Base-by-base conservation (phyloP, 2,113 vertebrate species). In the Coracopsis vasa region DNA sequence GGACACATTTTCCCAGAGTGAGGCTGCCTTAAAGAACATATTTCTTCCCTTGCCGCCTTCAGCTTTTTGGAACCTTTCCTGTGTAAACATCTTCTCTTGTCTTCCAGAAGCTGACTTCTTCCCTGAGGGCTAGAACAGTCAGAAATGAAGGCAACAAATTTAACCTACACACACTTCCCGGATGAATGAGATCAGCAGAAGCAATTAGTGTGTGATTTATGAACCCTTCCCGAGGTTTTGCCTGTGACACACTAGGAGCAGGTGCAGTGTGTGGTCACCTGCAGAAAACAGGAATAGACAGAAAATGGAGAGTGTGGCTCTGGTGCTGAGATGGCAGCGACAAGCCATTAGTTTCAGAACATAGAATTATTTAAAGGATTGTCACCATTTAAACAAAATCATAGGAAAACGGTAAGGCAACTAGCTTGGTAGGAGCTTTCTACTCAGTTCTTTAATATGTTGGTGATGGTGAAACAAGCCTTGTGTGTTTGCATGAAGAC, bases 1-100 rank as follows among this genome's bases (percentile, higher is more conserved):
- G 97, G 96, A n/a, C 98, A 98, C 97, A 97, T 98, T 66, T 39
- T 58, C 65, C 96, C 95, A 1, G 95, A 80, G 29, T 33, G 93
- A 0, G 31, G 94, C 74, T 94, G 85, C 88, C 62, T 45, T 71
- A 91, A 54, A 4, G 95, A 90, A 28, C 93, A 92, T 4, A 20
- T 4, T 70, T 97, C 96, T 29, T 96, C 93, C 69, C 7, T 75
- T 0, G 29, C 69, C 27, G 77, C 54, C 79, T 91, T 94, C 60
- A 78, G 53, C 69, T 94, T 82, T 82, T 83, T 81, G 61, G 65
- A 88, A 27, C 94, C 90, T 27, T 64, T 92, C 93, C 86, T 70
- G 61, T 42, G 77, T 50, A 65, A n/a, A 31, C 82, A 78, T 86
- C 78, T 92, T 33, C 72, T 92, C 61, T 94, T 83, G 20, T 97